phyloP scores from a whole-genome alignment of 2,113 vertebrate species.

The Cygnus buccinator region DNA sequence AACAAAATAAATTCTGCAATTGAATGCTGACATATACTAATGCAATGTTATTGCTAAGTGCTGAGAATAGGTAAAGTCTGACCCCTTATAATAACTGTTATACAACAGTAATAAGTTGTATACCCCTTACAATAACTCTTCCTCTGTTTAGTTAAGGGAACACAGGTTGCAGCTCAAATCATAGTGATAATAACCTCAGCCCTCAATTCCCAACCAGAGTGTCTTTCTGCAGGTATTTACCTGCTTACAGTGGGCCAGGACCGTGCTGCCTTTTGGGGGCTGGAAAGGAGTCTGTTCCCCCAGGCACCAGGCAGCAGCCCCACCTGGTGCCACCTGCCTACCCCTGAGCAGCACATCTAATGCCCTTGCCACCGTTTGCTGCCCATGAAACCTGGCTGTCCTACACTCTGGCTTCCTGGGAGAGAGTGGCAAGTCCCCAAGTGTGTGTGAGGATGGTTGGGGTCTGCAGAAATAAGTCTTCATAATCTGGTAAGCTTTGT shows the following conservation, averaged over 20 bases:
- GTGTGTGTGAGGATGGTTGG: rapidly evolving
- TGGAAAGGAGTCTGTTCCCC: not conserved
- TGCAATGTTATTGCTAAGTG: not conserved
- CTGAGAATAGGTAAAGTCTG: not conserved
- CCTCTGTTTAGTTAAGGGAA: not conserved
- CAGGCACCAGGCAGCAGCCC: too few species aligned
- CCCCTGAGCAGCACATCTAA: rapidly evolving
- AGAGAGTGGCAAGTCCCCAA: not conserved
- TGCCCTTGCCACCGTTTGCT: not conserved
- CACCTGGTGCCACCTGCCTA: rapidly evolving
- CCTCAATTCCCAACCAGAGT: not conserved
- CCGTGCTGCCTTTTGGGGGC: rapidly evolving
- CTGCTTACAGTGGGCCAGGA: not conserved
- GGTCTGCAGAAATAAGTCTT: not conserved
- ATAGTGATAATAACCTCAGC: not conserved
- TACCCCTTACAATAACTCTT: not conserved
- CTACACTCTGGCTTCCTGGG: not conserved
- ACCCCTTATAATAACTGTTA: not conserved
- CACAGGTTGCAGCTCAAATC: not conserved
- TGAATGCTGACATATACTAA: not conserved
- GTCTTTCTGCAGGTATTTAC: not conserved
- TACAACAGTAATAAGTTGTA: too few species aligned
- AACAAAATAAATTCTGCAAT: not conserved
- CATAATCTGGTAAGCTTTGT: not conserved
- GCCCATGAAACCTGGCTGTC: not conserved